Evolutionary conservation across 1,140 invertebrate species (phyloP), one percentile per base, ranked within the genome.

Genomic region (Aethina tumida): DNA sequence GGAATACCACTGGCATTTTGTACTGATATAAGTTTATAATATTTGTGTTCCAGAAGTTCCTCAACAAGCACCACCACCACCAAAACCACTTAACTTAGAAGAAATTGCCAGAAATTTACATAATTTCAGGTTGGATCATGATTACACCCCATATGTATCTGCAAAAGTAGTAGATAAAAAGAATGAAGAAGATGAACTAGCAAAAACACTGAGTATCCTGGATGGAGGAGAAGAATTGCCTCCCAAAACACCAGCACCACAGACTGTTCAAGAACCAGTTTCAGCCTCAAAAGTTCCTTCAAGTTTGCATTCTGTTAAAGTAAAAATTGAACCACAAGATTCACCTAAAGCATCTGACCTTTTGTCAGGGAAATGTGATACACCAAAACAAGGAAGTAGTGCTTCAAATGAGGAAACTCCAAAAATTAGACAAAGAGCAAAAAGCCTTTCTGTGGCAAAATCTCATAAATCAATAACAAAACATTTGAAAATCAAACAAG

Each of bases 41-140:
- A 35, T 34, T 17, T 9, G 36, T 28, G 24, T 19, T 17, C 32
- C 27, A 37, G 43, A 46, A 39, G 17, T 46, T 18, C n/a, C n/a
- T n/a, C n/a, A n/a, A n/a, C n/a, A n/a, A n/a, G n/a, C n/a, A n/a
- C n/a, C n/a, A 32, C 35, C 6, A 18, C 9, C 10, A 26, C 18
- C 22, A 32, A 32, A 30, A 19, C 9, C 17, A 12, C 28, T 4
- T 15, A 64, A 64, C 54, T 63, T 69, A 48, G 65, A 66, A 41
- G 67, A 70, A 62, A 45, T 71, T 54, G 49, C 55, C 61, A 47
- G 59, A 56, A 57, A 70, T 64, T 56, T 68, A 59, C 52, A 66
- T 54, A 59, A 63, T 30, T 73, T 79, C 38, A 66, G 67, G 49
- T 75, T 77, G 61, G 76, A 79, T 56, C 76, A 79, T 55, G 77